phyloP scores from a whole-genome alignment of 2,113 vertebrate species.

The Tachysurus fulvidraco region DNA sequence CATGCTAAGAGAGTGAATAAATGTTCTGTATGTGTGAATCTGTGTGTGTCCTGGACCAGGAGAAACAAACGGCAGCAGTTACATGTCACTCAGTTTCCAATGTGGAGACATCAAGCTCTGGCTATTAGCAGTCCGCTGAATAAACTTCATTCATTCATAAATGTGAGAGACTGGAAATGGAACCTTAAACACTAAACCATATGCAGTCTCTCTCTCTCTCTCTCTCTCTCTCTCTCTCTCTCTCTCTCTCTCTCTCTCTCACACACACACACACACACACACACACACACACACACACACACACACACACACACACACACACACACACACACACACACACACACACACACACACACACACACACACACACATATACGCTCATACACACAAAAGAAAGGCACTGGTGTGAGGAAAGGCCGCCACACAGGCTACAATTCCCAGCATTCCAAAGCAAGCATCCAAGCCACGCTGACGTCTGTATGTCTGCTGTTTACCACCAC shows the following conservation, averaged over 20 bases:
- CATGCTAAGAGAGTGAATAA: conserved; percentile 63
- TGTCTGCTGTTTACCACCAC: conserved; percentile 73
- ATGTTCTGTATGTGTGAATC: conserved; percentile 12
- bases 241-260: no score
- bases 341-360: conserved; percentile 30
- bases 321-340: conserved; percentile 25
- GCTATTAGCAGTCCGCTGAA: conserved; percentile 59
- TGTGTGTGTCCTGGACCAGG: conserved; percentile 15
- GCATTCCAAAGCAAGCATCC: conserved; percentile 71
- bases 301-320: conserved; percentile 27
- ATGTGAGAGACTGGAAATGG: conserved; percentile 64
- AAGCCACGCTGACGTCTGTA: conserved; percentile 76
- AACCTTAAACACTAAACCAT: conserved; percentile 69
- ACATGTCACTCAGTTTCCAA: conserved; percentile 39
- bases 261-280: conserved; percentile 13
- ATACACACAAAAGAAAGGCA: conserved; percentile 44
- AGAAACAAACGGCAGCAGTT: conserved; percentile 39
- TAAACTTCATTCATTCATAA: conserved; percentile 72
- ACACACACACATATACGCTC: conserved; percentile 16
- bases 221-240: not conserved
- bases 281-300: conserved; percentile 27
- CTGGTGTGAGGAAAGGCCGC: conserved; percentile 53
- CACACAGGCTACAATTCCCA: conserved; percentile 74
- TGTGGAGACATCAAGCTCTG: conserved; percentile 47
- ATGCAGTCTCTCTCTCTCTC: conserved; percentile 53